A percentile compares a stretch with the other conserved stretches of the same genome.
Conservation (phyloP, 1,140 invertebrate genomes). For the Sweltsa coloradensis region DNA sequence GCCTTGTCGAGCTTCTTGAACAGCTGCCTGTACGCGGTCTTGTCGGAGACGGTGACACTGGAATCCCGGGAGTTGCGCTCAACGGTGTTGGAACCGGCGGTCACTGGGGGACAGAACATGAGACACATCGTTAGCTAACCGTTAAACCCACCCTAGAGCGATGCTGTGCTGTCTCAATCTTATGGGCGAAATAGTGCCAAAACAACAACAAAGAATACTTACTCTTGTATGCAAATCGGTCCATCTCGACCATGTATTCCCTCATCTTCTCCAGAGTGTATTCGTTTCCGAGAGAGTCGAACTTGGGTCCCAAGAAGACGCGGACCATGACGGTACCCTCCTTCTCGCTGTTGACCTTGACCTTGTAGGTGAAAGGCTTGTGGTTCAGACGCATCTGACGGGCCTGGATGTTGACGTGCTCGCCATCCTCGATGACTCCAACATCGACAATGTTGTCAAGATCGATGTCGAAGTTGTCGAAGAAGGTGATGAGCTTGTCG, state of each 20-base stretch:
- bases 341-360: constrained; percentile 28
- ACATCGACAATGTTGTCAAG: constrained; percentile 34
- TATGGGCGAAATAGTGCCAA: too few relatives aligned
- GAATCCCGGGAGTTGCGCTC: constrained; percentile 51
- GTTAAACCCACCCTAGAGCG: neutral
- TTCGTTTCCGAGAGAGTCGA: constrained; percentile 35
- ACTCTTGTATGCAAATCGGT: constrained; percentile 40
- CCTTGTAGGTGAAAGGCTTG: constrained; percentile 21
- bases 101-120: constrained; percentile 29
- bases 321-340: constrained; percentile 31
- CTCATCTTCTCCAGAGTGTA: constrained; percentile 43
- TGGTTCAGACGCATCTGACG: constrained; percentile 22
- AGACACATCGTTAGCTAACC: neutral
- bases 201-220: neutral
- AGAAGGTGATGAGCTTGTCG: constrained; percentile 44
- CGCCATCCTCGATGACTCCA: neutral
- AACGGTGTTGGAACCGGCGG: constrained; percentile 49
- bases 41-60: constrained; percentile 27
- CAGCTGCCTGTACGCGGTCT: constrained; percentile 37
- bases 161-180: neutral
- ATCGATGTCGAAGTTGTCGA: constrained; percentile 39
- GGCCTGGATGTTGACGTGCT: constrained; percentile 14
- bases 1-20: constrained; percentile 40
- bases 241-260: constrained; percentile 48
- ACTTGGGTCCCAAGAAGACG: constrained; percentile 43